A percentile compares a stretch with the other conserved stretches of the same genome.
phyloP scores from a whole-genome alignment of 2,797 vertebrate genomes.

The Sebastes oblongus region DNA sequence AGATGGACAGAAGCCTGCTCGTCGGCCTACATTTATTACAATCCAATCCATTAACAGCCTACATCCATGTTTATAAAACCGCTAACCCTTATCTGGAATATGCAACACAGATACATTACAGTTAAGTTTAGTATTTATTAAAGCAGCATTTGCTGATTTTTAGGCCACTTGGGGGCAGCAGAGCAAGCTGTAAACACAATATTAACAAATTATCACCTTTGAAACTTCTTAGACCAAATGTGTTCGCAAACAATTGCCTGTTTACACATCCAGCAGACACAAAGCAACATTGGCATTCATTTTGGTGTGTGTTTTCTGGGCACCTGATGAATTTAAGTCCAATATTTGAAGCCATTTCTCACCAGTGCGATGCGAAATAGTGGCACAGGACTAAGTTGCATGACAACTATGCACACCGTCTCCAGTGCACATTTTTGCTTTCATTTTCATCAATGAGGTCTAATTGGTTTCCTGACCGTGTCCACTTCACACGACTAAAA shows the following conservation, averaged over 20 bases:
- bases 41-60: neutral
- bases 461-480: no score
- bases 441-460: no score
- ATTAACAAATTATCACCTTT: neutral
- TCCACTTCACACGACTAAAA: no score
- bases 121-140: neutral
- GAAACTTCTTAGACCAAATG: neutral
- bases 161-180: neutral
- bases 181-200: neutral
- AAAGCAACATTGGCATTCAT: neutral
- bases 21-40: neutral
- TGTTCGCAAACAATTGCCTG: neutral
- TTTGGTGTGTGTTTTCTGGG: neutral
- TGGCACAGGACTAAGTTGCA: no score
- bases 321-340: neutral
- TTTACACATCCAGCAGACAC: neutral
- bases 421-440: accelerated
- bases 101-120: neutral
- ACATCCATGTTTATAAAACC: accelerated
- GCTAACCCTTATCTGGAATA: neutral
- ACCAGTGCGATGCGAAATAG: no score
- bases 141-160: neutral
- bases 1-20: neutral
- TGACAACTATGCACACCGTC: no score
- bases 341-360: neutral